Conservation (phyloP, 2,797 vertebrate genomes). For the Linurgus olivaceus region DNA sequence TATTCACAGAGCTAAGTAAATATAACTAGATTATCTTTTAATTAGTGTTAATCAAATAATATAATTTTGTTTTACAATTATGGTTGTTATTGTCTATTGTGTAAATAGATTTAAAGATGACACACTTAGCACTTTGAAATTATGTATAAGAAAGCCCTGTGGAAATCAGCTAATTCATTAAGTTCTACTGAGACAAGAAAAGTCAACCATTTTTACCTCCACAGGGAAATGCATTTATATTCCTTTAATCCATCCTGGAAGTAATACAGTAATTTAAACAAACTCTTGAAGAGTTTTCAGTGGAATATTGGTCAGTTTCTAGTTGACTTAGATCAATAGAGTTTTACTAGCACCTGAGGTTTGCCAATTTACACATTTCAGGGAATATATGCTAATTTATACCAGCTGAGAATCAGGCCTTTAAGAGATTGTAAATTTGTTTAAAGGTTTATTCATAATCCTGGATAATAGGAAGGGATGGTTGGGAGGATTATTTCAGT, state of each 20-base stretch:
- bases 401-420: not conserved
- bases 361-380: not conserved
- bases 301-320: not conserved
- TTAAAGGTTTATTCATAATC: not conserved
- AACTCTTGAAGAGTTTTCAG: not conserved
- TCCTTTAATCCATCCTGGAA: not conserved
- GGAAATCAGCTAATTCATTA: not conserved
- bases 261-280: not conserved
- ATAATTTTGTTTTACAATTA: not conserved
- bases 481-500: not conserved
- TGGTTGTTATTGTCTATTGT: not conserved
- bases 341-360: not conserved
- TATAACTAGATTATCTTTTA: not conserved
- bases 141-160: not conserved
- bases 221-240: not conserved
- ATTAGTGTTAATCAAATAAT: not conserved
- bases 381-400: not conserved
- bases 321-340: not conserved
- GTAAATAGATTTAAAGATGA: not conserved
- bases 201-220: not conserved
- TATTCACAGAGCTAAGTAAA: not conserved
- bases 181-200: not conserved
- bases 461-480: not conserved
- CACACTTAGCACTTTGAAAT: not conserved
- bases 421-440: not conserved